Evolutionary conservation across 2,888 invertebrate genomes (phyloP), one percentile per base, ranked within the genome.

Genomic region (Sisyra terminalis): DNA sequence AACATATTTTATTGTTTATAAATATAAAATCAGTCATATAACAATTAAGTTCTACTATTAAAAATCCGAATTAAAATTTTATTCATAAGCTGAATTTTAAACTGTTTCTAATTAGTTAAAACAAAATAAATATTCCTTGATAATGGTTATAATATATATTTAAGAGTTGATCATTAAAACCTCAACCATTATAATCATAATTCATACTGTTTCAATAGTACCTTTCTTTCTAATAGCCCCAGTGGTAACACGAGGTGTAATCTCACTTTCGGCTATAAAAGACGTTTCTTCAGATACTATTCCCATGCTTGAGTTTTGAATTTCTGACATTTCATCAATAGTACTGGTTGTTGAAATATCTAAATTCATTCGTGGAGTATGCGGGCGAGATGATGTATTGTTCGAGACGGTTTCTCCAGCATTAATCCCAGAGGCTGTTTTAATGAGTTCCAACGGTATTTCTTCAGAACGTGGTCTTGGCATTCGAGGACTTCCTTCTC

Each of bases 371-470:
- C 55, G 52, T 1, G 66, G 64, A 10, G 65, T 66, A 50, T 66
- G 65, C 2, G 67, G 63, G 45, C 68, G 57, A n/a, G 69, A 65
- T 36, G 65, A 46, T 43, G 61, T 58, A 6, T 55, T 50, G 16
- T 62, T 59, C 50, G 61, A 61, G 8, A 61, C 58, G 17, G 57
- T 55, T 52, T 59, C 55, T 46, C 61, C 66, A 6, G 65, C 64
- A 46, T 67, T 60, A 16, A 66, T 63, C 38, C 64, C 65, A 1
- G 71, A 63, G 3, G 69, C 67, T 46, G 71, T 69, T 47, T 75
- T 74, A 53, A 87, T 83, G 48, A 85, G 76, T 53, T 85, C 86
- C 34, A 87, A 58, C 0, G 86, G 86, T 37, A 87, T 87, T 52
- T 86, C 85, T 54, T 85, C 79, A 16, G 78, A 82, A 45, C 81